phyloP scores from a whole-genome alignment of 2,797 vertebrate species.

The Lithobates sylvaticus region DNA sequence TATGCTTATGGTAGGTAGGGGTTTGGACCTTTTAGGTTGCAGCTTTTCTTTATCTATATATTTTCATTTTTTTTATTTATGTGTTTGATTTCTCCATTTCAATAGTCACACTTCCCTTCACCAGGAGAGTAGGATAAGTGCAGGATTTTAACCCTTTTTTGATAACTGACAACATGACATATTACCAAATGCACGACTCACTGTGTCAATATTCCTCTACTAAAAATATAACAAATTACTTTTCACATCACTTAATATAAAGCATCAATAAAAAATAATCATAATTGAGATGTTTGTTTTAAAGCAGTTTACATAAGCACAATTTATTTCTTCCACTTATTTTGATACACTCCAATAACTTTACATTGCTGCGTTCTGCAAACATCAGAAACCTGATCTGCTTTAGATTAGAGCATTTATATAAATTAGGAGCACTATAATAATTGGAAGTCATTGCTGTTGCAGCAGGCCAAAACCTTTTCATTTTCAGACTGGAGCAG shows the following conservation, averaged over 20 bases:
- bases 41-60: no score
- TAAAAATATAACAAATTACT: conserved; percentile 20
- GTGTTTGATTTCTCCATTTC: no score
- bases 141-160: no score
- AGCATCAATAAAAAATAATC: conserved; percentile 27
- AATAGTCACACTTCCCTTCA: no score
- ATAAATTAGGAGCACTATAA: conserved; percentile 56
- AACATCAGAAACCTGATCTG: conserved; percentile 29
- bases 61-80: no score
- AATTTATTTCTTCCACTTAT: conserved; percentile 27
- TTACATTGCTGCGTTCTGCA: conserved; percentile 44
- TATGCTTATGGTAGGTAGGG: no score
- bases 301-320: conserved; percentile 34
- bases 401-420: conserved; percentile 57
- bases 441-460: conserved; percentile 54
- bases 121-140: no score
- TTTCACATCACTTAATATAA: conserved; percentile 39
- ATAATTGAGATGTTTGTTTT: conserved; percentile 27
- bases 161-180: neutral
- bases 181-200: conserved; percentile 3
- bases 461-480: conserved; percentile 58
- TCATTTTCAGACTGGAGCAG: conserved; percentile 60
- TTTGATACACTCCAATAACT: conserved; percentile 46
- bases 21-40: no score
- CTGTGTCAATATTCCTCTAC: neutral